Evolutionary conservation across 2,888 invertebrate genomes (phyloP).

Genomic region (Epsilonema sp.): DNA sequence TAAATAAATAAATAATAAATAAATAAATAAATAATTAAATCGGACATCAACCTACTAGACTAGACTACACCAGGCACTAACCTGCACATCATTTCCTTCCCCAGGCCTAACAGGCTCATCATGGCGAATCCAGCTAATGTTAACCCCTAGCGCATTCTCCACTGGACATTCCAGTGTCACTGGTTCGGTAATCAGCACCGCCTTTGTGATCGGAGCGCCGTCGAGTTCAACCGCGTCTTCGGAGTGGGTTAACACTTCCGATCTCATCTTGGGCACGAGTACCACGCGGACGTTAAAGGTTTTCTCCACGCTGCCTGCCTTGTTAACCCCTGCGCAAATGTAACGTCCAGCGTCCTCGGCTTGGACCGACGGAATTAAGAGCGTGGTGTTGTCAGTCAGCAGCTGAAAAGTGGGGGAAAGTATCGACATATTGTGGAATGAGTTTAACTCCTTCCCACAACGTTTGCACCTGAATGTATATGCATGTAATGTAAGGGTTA

Average conservation of each 20-base stretch:
- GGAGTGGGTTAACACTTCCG: too few relatives aligned
- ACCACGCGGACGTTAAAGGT: constrained; percentile 24
- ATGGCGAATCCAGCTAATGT: constrained; percentile 15
- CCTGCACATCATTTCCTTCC: constrained; percentile 9
- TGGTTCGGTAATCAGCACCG: constrained; percentile 22
- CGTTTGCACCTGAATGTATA: not conserved
- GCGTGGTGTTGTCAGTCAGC: constrained; percentile 17
- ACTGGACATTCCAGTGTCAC: constrained; percentile 29
- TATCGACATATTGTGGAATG: not conserved
- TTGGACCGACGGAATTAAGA: constrained; percentile 14
- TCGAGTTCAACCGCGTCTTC: too few relatives aligned
- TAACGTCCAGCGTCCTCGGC: constrained; percentile 32
- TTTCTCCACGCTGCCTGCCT: constrained; percentile 30
- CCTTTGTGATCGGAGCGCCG: not conserved
- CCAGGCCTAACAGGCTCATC: constrained; percentile 13
- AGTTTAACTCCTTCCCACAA: not conserved
- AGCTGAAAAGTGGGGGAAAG: constrained; percentile 11
- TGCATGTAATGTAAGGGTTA: not conserved
- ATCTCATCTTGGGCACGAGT: constrained; percentile 16
- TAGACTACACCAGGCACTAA: too few relatives aligned
- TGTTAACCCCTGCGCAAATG: constrained; percentile 32
- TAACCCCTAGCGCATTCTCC: constrained; percentile 17
- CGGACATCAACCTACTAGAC: too few relatives aligned
- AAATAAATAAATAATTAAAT: too few relatives aligned
- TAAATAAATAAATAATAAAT: too few relatives aligned